Evolutionary conservation across 2,888 invertebrate genomes (phyloP), one percentile per base, ranked within the genome.

Genomic region (Heliconius ismenius): DNA sequence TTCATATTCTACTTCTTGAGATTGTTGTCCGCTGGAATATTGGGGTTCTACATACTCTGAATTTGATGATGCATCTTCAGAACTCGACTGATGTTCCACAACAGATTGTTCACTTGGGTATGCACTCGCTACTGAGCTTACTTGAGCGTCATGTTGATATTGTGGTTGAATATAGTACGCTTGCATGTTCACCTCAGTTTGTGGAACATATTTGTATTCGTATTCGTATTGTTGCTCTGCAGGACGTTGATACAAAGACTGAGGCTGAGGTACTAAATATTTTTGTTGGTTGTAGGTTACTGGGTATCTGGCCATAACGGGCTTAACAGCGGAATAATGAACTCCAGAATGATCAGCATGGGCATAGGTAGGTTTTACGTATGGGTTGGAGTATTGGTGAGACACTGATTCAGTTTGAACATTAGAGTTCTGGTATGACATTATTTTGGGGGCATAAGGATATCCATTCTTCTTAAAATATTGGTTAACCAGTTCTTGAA

Each of bases 401-500:
- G 87, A 87, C 80, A 88, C 88, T 15, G 81, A 76, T 74, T 88
- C 84, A 75, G 84, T 79, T 49, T 87, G 81, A 24, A 85, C 76
- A 60, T 84, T 77, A 18, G 87, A 80, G 76, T 83, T 88, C 73
- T 89, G 89, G 79, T 92, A 92, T 39, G 89, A 81, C 88, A 87
- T 92, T 28, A 92, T 87, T 83, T 92, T 91, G 75, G 93, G 92
- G 7, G 91, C 91, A 79, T 88, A 88, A 13, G 89, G 87, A 78
- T 88, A 92, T 15, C 94, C 94, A 77, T 89, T 89, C 81, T 93
- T 93, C 82, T 90, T 89, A 68, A 95, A 92, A 83, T 95, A 95
- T 80, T 94, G 91, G 79, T 93, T 91, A 0, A 95, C 92, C 49
- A 95, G 84, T 28, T 92, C 89, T 88, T 95, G 95, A 49, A 95